phyloP scores from a whole-genome alignment of 2,797 vertebrate genomes.

The Molossus alvarezi region DNA sequence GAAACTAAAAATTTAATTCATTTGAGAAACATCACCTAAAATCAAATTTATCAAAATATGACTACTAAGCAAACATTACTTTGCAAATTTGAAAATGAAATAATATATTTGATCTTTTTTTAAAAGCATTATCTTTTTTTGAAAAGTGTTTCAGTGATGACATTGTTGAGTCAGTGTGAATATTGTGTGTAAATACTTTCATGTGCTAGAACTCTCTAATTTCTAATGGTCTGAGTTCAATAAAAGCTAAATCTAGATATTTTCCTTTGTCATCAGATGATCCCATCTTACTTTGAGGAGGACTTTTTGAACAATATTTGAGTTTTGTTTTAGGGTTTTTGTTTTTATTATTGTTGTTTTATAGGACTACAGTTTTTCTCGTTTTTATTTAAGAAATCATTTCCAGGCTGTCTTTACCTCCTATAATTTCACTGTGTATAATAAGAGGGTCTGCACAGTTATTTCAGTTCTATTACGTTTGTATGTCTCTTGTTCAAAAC shows the following conservation, averaged over 20 bases:
- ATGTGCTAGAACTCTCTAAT: neutral
- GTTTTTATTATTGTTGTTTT: neutral
- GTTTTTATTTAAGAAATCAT: constrained; percentile 32
- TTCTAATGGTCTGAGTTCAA: neutral
- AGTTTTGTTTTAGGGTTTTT: neutral
- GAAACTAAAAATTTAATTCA: constrained; percentile 24
- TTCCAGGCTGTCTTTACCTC: neutral
- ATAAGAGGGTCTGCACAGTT: neutral
- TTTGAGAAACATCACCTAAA: constrained; percentile 41
- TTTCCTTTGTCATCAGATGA: neutral
- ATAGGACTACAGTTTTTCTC: neutral
- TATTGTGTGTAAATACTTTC: neutral
- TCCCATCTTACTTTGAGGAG: neutral
- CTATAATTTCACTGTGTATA: neutral
- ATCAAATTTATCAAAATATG: constrained; percentile 25
- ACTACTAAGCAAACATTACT: neutral
- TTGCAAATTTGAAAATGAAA: constrained; percentile 45
- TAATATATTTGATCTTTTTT: constrained; percentile 24
- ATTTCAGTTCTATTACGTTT: neutral
- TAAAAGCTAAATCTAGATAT: neutral
- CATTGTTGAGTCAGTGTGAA: neutral
- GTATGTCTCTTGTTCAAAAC: neutral
- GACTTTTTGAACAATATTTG: neutral
- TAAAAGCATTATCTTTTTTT: neutral
- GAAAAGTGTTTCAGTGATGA: neutral